These are phyloP conservation scores for Amphilophus citrinellus DNA, from an alignment of 2,113 vertebrate genomes.

Conservation along the genomic window DNA sequence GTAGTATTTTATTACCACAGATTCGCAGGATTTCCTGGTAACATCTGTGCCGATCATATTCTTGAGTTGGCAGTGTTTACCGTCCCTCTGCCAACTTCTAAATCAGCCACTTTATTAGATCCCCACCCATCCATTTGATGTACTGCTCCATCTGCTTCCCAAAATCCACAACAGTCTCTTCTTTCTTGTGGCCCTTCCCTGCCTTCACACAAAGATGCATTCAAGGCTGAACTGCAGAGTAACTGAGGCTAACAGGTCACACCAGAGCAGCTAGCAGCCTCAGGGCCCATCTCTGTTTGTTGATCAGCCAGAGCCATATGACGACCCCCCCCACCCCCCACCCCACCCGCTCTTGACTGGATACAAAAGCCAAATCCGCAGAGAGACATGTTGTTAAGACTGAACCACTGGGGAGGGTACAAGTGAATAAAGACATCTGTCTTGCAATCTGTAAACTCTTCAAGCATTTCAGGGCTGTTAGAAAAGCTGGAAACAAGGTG, in stretches of 20 bases:
- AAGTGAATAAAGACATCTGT: conserved; percentile 56
- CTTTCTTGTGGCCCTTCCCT: conserved; percentile 45
- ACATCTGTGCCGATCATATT: conserved; percentile 55
- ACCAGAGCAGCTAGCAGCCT: conserved; percentile 47
- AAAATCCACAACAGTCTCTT: conserved; percentile 63
- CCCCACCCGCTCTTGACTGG: conserved; percentile 3
- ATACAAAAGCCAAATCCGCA: conserved; percentile 48
- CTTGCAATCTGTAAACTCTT: conserved; percentile 51
- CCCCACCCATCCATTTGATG: conserved; percentile 53
- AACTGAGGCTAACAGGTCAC: conserved; percentile 48
- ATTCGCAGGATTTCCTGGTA: conserved; percentile 37
- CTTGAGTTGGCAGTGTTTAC: conserved; percentile 49
- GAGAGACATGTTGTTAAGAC: conserved; percentile 44
- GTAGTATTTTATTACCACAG: not conserved
- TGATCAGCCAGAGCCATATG: conserved; percentile 51
- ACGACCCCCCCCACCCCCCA: conserved; percentile 16
- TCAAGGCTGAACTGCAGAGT: conserved; percentile 51
- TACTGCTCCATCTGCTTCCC: conserved; percentile 62
- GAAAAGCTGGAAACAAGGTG: conserved; percentile 42
- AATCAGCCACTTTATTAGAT: conserved; percentile 69
- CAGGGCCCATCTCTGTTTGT: conserved; percentile 51
- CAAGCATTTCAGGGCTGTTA: conserved; percentile 33
- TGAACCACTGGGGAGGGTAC: conserved; percentile 26
- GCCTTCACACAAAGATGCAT: conserved; percentile 72
- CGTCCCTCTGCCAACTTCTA: conserved; percentile 39